Percentiles rank a stretch among this genome's conserved stretches.
Evolutionary conservation across 2,888 invertebrate genomes (phyloP).

Genomic region (Litoditis marina): DNA sequence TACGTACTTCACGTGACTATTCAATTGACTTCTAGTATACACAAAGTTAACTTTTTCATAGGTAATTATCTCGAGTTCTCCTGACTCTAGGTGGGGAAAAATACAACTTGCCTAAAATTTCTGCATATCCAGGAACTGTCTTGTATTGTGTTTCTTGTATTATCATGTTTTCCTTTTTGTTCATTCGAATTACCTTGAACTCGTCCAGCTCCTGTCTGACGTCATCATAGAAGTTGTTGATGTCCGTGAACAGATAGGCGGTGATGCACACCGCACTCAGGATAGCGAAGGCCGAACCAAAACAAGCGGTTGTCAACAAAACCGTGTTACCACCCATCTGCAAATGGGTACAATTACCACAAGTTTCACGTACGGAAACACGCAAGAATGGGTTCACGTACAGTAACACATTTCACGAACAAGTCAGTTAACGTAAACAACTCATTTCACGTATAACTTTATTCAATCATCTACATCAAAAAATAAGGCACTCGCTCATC

Average conservation of each 20-base stretch:
- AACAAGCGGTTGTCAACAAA: neutral
- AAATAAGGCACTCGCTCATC: no score
- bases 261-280: neutral
- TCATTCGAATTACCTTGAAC: constrained; percentile 1
- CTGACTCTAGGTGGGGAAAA: no score
- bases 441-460: neutral
- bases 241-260: neutral
- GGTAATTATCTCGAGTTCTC: no score
- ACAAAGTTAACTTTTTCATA: no score
- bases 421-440: neutral
- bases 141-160: no score
- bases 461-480: no score
- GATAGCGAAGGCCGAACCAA: neutral
- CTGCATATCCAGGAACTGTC: no score
- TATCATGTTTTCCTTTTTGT: no score
- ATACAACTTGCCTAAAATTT: no score
- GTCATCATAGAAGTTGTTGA: constrained; percentile 1
- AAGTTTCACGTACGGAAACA: neutral
- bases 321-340: neutral
- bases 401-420: neutral
- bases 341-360: neutral
- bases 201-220: neutral
- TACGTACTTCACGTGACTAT: no score
- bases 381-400: neutral
- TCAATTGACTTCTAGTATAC: no score